Evolutionary conservation across 2,888 invertebrate species (phyloP).

Genomic region (Microchrysa polita): DNA sequence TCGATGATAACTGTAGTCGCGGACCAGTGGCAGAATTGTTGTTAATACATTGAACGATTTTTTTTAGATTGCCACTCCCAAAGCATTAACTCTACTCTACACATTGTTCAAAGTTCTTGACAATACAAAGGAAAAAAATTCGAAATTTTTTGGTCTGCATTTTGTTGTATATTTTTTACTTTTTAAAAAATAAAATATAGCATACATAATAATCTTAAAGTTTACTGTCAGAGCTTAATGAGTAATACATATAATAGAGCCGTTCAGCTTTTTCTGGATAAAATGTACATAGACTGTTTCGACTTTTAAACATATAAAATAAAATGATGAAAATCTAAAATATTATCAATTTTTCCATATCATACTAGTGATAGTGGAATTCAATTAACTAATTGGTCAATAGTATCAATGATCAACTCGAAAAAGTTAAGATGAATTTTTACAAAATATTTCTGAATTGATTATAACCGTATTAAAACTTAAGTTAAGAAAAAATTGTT

Average conservation of each 20-base stretch:
- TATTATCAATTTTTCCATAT: not conserved
- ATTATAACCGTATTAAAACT: not conserved
- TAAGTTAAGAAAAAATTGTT: not conserved
- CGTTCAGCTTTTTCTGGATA: not conserved
- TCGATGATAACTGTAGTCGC: too few relatives aligned
- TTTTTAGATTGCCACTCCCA: too few relatives aligned
- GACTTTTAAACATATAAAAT: not conserved
- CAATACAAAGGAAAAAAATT: not conserved
- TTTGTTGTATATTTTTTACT: conserved; percentile 34
- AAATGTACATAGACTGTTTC: not conserved
- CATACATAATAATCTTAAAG: conserved; percentile 43
- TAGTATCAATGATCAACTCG: not conserved
- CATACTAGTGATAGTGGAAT: not conserved
- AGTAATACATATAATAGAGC: conserved; percentile 19
- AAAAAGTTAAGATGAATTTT: too few relatives aligned
- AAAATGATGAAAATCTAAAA: not conserved
- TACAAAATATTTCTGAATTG: not conserved
- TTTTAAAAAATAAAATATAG: conserved; percentile 44
- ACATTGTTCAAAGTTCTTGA: not conserved
- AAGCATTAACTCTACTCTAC: too few relatives aligned
- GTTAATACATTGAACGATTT: not conserved
- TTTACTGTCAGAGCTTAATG: conserved; percentile 34
- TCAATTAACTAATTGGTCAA: not conserved
- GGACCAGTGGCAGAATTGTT: not conserved
- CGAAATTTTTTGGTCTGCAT: conserved; percentile 14